Evolutionary conservation across 2,888 invertebrate genomes (phyloP), one percentile per base, ranked within the genome.

Genomic region (Dasysyrphus tricinctus): DNA sequence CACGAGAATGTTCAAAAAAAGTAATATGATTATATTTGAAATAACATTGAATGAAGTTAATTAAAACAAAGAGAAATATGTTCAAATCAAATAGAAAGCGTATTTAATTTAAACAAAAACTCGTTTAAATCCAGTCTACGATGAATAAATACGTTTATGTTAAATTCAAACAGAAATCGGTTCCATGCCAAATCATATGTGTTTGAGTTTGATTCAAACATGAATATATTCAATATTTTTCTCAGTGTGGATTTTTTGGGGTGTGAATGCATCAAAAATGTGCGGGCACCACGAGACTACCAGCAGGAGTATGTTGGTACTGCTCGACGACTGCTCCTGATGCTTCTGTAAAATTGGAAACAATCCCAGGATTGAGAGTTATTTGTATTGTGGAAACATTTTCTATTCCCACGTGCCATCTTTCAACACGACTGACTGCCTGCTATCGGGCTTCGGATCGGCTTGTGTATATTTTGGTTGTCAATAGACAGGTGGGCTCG

Each of bases 401-500:
- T 69, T 37, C 54, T 59, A 67, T 85, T 85, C 85, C 85, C 85
- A 85, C 85, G 85, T 85, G 85, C 85, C 85, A 74, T 77, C 61
- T 37, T 74, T 77, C 76, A 56, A 54, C 76, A 80, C 29, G 59
- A 65, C 37, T 37, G 59, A 65, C 37, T 37, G 67, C 59, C 49
- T 49, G 56, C 24, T 24, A 61, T 61, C 39, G 34, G 34, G 57
- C 16, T 16, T 37, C 34, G 11, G 3, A 29, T 14, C 51, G 32
- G 54, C 2, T 8, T 1, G 54, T 51, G 32, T 34, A 19, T 19
- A 16, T 29, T 39, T 29, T 54, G 61, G 37, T 39, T 54, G 73
- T 32, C 80, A 80, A 80, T 63, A 70, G 81, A 81, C 85, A 85
- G 85, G 85, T 85, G 85, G 85, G 81, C 73, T 63, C 32, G 34